These are phyloP conservation scores for Napeogenes sylphis DNA, from an alignment of 2,888 invertebrate species.

Conservation along the genomic window DNA sequence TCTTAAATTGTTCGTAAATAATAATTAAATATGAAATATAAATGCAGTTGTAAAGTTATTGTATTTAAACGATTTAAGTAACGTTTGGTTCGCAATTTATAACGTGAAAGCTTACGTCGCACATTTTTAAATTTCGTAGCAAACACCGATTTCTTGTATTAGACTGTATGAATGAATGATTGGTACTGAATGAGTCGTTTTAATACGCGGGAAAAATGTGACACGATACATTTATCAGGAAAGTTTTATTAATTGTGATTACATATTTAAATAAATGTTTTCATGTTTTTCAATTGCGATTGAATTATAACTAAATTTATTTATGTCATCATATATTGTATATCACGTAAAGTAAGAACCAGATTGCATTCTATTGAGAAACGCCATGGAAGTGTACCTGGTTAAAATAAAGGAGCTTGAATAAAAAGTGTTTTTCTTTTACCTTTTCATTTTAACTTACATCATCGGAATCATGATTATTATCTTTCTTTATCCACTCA, in stretches of 20 bases:
- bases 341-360: constrained; percentile 3
- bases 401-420: constrained; percentile 74
- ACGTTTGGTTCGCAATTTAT: constrained; percentile 45
- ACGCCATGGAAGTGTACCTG: constrained; percentile 42
- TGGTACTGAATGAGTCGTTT: constrained; percentile 17
- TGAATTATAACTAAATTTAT: background rate
- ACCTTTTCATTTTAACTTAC: background rate
- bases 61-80: constrained; percentile 20
- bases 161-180: constrained; percentile 17
- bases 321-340: background rate
- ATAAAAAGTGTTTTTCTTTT: constrained; percentile 34
- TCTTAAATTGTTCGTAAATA: constrained; percentile 30
- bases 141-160: constrained; percentile 47
- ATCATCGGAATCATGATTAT: too few relatives aligned
- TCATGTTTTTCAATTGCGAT: background rate
- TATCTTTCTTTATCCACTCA: too few relatives aligned
- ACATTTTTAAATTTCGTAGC: constrained; percentile 57
- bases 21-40: constrained; percentile 34
- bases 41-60: constrained; percentile 33
- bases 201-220: background rate
- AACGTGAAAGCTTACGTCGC: constrained; percentile 59
- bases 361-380: constrained; percentile 13
- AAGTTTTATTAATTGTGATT: background rate
- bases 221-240: too few relatives aligned
- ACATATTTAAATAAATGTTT: background rate